Base-by-base conservation (phyloP, 2,888 invertebrate genomes). In the Halictus ligatus region DNA sequence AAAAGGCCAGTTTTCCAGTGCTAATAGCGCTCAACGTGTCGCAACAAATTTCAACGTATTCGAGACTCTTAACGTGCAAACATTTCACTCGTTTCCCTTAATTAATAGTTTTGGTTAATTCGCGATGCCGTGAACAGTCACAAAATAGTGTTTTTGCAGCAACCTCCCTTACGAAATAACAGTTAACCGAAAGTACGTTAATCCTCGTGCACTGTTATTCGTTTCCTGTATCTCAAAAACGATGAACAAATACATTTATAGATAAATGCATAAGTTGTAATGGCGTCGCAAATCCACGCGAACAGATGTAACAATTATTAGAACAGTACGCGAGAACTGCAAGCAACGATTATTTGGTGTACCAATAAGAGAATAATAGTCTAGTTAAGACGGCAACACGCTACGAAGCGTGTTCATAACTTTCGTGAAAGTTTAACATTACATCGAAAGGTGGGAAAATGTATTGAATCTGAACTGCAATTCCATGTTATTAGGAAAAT, bases 391-490 rank as follows among this genome's bases (percentile, higher is more conserved):
- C 35, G 0, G 21, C 71, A 13, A 40, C 40, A 8, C 3, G 64
- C 64, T 64, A 29, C 0, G 5, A 3, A 8, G 29, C 4, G 35
- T 64, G 3, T 29, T 29, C 29, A 1, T 29, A 29, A 18, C 3
- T 29, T 15, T 7, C 64, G 64, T 7, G 13, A 64, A 13, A 7
- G 8, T 29, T 29, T 7, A 29, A 18, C 15, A 2, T 60, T 29
- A 8, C 64, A 25, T 64, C 64, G 64, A 43, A 13, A 43, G 71
- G 71, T 43, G 43, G 71, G 71, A 71, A n/a, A 71, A 71, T 43
- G n/a, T 43, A 71, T 71, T 43, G 71, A 43, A 71, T 71, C 43
- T n/a, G 12, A n/a, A 71, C 71, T 71, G 43, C 43, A 71, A 21
- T 8, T 35, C 10, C 67, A 21, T 69, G 35, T 40, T 69, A 69